phyloP scores from a whole-genome alignment of 1,140 invertebrate species.

The Brachionus sp. region DNA sequence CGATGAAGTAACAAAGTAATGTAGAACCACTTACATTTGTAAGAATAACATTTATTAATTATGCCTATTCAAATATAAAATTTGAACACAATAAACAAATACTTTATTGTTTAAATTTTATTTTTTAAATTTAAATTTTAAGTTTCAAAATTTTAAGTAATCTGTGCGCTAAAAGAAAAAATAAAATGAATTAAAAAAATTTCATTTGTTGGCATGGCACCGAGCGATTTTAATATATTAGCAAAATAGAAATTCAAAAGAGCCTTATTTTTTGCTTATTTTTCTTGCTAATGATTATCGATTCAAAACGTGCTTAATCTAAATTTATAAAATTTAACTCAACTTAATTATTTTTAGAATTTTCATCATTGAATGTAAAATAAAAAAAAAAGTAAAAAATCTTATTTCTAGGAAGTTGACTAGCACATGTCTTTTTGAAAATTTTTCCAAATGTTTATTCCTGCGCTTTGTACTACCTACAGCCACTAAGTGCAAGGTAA shows the following conservation, averaged over 20 bases:
- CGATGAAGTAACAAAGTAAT: neutral
- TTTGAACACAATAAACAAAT: neutral
- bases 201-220: conserved; percentile 30
- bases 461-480: neutral
- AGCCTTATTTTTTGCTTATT: conserved; percentile 16
- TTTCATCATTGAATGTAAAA: conserved; percentile 14
- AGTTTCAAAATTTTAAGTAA: conserved; percentile 20
- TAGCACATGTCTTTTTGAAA: neutral
- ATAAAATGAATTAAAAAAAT: neutral
- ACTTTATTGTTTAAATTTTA: neutral
- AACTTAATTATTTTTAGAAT: conserved; percentile 19
- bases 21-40: neutral
- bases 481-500: neutral
- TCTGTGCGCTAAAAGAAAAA: neutral
- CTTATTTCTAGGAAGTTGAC: neutral
- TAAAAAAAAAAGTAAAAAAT: neutral
- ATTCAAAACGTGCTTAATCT: conserved; percentile 38
- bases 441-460: neutral
- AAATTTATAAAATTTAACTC: neutral
- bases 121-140: neutral
- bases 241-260: neutral
- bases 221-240: neutral
- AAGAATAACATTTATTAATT: neutral
- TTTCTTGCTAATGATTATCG: neutral
- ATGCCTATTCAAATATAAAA: neutral